Conservation (phyloP, 1,140 invertebrate species). For the Atta cephalotes region DNA sequence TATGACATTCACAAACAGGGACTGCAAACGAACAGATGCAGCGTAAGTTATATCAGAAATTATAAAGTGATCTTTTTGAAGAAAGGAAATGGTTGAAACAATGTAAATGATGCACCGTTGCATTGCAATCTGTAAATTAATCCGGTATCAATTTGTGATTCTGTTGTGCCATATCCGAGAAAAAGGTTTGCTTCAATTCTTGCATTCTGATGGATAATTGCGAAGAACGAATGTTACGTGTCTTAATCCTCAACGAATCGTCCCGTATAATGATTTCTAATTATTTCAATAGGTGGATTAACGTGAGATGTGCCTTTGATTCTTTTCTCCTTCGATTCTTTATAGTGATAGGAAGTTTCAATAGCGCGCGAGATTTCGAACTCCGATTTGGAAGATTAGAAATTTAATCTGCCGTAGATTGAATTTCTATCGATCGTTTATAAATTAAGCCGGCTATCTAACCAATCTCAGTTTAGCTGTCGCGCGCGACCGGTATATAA, state of each 20-base stretch:
- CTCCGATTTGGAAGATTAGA: constrained; percentile 45
- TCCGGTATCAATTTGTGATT: not conserved
- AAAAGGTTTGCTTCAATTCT: not conserved
- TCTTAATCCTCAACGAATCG: not conserved
- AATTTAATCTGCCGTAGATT: constrained; percentile 52
- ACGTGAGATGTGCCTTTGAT: not conserved
- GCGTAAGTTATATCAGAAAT: constrained; percentile 78
- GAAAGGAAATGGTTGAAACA: not conserved
- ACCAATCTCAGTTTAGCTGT: constrained; percentile 38
- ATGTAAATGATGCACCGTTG: not conserved
- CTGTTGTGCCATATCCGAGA: not conserved
- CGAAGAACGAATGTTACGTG: not conserved
- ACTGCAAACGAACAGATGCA: constrained; percentile 84
- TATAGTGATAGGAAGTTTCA: constrained; percentile 20
- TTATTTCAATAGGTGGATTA: constrained; percentile 12
- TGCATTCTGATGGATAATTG: not conserved
- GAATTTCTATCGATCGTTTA: constrained; percentile 55
- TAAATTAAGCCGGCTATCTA: constrained; percentile 47
- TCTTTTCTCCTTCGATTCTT: constrained; percentile 29
- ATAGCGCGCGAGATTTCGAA: constrained; percentile 19
- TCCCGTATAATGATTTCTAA: constrained; percentile 20
- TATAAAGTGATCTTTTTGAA: not conserved
- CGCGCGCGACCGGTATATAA: not conserved
- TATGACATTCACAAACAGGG: constrained; percentile 85
- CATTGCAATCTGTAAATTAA: not conserved